Percentiles rank a stretch among this genome's conserved stretches.
Evolutionary conservation across 92 coral and sea anemone genomes (phyloP).

Genomic region (Plumapathes pennacea): DNA sequence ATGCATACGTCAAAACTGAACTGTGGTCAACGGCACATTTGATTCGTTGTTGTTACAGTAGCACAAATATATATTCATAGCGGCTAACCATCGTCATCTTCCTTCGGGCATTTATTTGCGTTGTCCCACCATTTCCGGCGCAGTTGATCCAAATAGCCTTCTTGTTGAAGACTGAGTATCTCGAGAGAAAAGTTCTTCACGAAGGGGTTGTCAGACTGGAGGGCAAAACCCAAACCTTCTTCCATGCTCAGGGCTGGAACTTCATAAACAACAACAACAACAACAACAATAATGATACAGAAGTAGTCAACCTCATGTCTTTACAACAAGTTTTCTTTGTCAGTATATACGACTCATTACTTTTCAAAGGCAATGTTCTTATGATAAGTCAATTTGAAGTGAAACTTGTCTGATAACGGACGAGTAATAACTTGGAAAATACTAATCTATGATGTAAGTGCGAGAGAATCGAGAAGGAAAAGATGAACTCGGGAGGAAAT

Average conservation of each 20-base stretch:
- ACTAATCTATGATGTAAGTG: no score
- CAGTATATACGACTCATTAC: not conserved
- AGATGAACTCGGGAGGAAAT: no score
- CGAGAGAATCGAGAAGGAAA: no score
- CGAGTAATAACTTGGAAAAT: no score
- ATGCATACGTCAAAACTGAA: not conserved
- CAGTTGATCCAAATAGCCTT: conserved; percentile 42
- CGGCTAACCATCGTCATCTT: conserved; percentile 18
- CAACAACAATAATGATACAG: not conserved
- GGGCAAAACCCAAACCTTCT: conserved; percentile 69
- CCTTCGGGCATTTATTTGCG: conserved; percentile 34
- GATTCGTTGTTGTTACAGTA: no score
- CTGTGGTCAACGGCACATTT: not conserved
- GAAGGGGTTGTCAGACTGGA: conserved; percentile 49
- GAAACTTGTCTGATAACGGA: no score
- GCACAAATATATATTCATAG: no score
- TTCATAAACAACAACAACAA: not conserved
- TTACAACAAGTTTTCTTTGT: no score
- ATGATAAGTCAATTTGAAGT: not conserved
- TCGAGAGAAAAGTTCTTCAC: conserved; percentile 49
- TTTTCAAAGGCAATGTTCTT: not conserved
- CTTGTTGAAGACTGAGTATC: conserved; percentile 59
- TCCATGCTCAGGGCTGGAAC: conserved; percentile 62
- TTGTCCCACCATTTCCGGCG: conserved; percentile 73
- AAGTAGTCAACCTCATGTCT: no score